Conservation (phyloP, 2,888 invertebrate species). For the Plusia festucae region DNA sequence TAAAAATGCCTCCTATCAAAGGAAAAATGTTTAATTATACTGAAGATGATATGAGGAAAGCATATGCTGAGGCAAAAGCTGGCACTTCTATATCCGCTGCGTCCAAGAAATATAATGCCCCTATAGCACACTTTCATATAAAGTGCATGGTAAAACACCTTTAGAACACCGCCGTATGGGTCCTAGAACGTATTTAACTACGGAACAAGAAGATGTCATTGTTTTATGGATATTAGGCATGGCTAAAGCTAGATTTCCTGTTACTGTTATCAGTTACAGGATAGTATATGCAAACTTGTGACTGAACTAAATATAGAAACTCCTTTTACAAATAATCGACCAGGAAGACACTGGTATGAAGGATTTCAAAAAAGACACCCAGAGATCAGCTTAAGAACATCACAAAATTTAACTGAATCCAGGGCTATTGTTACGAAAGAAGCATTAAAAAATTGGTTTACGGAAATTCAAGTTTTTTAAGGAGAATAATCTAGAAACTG, state of each 20-base stretch:
- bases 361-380: conserved; percentile 8
- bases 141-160: conserved; percentile 10
- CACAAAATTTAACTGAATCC: conserved; percentile 6
- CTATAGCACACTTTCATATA: conserved; percentile 9
- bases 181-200: conserved; percentile 1
- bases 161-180: conserved; percentile 13
- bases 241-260: conserved; percentile 16
- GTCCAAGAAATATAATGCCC: conserved; percentile 6
- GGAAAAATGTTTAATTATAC: conserved; percentile 7
- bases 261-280: conserved; percentile 14
- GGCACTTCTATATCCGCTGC: conserved; percentile 5
- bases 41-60: conserved; percentile 7
- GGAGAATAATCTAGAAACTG: not conserved
- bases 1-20: conserved; percentile 5
- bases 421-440: conserved; percentile 8
- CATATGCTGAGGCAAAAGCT: conserved; percentile 4
- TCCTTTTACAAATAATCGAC: conserved; percentile 12
- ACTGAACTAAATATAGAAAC: conserved; percentile 4
- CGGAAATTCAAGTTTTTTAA: not conserved
- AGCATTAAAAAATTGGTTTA: conserved; percentile 6
- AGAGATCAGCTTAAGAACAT: conserved; percentile 7
- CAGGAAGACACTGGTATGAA: conserved; percentile 17
- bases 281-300: conserved; percentile 3
- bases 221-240: not conserved
- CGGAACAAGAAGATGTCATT: conserved; percentile 1